A percentile compares a stretch with the other conserved stretches of the same genome.
Evolutionary conservation across 1,140 invertebrate genomes (phyloP).

Genomic region (Nasonia longicornis): DNA sequence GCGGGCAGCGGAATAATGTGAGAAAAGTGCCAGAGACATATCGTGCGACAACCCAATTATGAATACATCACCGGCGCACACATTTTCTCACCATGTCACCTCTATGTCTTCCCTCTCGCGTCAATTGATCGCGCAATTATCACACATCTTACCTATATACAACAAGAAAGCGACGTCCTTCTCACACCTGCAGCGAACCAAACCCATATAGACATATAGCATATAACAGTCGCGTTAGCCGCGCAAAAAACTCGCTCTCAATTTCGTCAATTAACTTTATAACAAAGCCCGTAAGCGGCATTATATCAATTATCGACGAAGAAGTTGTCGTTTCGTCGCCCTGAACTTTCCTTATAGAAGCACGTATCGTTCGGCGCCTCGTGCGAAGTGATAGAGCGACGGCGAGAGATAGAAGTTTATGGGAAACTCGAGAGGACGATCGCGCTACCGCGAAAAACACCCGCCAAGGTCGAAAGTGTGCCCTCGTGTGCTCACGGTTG

Average conservation of each 20-base stretch:
- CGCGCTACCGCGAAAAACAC: neutral
- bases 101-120: no score
- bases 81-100: no score
- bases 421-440: neutral
- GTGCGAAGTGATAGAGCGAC: neutral
- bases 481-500: neutral
- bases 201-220: neutral
- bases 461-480: neutral
- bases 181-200: neutral
- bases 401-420: neutral
- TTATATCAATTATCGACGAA: neutral
- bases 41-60: no score
- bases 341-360: conserved; percentile 13
- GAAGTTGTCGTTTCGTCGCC: neutral
- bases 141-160: no score
- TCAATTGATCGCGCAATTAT: neutral
- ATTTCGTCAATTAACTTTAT: neutral
- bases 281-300: neutral
- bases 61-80: no score
- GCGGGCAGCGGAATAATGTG: no score
- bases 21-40: no score
- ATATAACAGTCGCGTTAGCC: no score
- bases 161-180: neutral
- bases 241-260: neutral
- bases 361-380: neutral